Conservation (phyloP, 2,113 vertebrate species). For the Otis tarda region DNA sequence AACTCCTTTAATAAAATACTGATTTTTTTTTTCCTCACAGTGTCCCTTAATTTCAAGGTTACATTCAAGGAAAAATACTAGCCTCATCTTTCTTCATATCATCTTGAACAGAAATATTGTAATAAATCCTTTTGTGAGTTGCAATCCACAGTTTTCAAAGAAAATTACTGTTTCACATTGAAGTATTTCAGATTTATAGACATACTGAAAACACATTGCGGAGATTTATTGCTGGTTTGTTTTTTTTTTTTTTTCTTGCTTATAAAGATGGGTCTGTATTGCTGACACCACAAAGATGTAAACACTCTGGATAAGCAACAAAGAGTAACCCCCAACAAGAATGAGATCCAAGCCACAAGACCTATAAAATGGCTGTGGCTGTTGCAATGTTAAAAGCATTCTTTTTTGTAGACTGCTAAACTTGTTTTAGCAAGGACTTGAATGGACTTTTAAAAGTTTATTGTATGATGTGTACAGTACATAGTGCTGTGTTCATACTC, state of each 20-base stretch:
- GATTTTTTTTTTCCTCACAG: not conserved
- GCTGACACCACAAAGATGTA: conserved; percentile 67
- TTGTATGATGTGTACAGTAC: not conserved
- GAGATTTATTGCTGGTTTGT: conserved; percentile 33
- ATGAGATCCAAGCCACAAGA: conserved; percentile 56
- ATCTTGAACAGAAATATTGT: conserved; percentile 13
- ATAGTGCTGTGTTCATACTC: not conserved
- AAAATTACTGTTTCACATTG: conserved; percentile 34
- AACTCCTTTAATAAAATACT: not conserved
- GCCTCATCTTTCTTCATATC: conserved; percentile 3
- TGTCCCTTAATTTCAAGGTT: not conserved
- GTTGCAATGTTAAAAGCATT: conserved; percentile 61
- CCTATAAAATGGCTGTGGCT: conserved; percentile 49
- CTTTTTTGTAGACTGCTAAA: conserved; percentile 53
- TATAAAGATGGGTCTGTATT: conserved; percentile 49
- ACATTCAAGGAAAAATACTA: not conserved
- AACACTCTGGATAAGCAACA: conserved; percentile 55
- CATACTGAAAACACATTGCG: conserved; percentile 63
- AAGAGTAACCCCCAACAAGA: conserved; percentile 47
- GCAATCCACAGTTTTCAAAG: conserved; percentile 27
- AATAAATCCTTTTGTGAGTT: not conserved
- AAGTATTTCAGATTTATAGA: conserved; percentile 57
- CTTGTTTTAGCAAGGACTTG: conserved; percentile 48
- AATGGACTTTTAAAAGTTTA: not conserved
- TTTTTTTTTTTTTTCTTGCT: not conserved